phyloP scores from a whole-genome alignment of 35 echinoderm and acorn worm species.

The Acanthaster planci region DNA sequence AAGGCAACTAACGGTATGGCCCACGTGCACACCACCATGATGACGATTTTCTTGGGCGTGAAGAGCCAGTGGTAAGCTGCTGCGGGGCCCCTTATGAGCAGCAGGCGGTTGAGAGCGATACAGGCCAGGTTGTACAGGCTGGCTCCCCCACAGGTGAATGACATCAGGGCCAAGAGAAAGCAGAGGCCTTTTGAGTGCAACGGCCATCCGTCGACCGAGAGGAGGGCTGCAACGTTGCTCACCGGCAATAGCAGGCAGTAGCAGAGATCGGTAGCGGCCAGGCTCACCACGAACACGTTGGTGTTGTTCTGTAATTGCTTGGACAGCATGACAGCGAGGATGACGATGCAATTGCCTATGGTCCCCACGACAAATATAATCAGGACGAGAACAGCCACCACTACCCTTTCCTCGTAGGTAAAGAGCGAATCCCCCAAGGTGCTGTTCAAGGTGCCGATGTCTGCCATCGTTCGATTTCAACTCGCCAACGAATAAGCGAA shows the following conservation, averaged over 20 bases:
- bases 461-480: neutral
- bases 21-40: constrained; percentile 34
- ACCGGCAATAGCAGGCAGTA: constrained; percentile 40
- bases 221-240: constrained; percentile 4
- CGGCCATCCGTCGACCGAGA: neutral
- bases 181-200: neutral
- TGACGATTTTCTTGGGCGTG: neutral
- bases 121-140: constrained; percentile 48
- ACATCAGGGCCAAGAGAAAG: constrained; percentile 7
- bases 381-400: neutral
- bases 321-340: constrained; percentile 55
- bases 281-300: constrained; percentile 73
- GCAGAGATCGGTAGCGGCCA: constrained; percentile 58
- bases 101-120: constrained; percentile 43
- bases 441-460: neutral
- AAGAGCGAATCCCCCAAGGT: neutral
- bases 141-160: constrained; percentile 9
- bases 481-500: too few relatives aligned
- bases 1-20: neutral
- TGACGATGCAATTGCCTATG: constrained; percentile 64
- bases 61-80: constrained; percentile 13
- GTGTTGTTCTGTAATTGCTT: constrained; percentile 49
- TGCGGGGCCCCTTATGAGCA: constrained; percentile 21
- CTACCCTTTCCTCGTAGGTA: neutral
- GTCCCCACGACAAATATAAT: constrained; percentile 33